Percentiles rank a stretch among this genome's conserved stretches.
phyloP scores from a whole-genome alignment of 2,797 vertebrate genomes.

The Pogoniulus pusillus region DNA sequence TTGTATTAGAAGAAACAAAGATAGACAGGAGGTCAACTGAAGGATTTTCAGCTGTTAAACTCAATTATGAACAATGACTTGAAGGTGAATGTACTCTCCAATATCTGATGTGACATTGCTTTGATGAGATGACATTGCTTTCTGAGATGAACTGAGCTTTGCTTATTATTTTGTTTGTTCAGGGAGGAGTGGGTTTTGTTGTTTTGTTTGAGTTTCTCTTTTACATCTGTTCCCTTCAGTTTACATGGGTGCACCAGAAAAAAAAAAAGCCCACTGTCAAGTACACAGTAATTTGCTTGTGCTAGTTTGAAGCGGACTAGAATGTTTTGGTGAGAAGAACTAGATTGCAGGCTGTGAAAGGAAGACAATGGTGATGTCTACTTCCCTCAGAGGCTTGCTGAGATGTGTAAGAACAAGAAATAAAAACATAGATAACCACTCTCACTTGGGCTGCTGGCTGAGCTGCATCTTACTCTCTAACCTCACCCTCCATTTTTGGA shows the following conservation, averaged over 20 bases:
- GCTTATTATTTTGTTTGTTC: conserved; percentile 7
- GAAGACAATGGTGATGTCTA: too few relatives aligned
- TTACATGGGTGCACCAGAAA: conserved; percentile 15
- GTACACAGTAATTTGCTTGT: conserved; percentile 14
- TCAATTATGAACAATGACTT: conserved; percentile 66
- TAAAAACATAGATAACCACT: too few relatives aligned
- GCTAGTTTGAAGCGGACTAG: too few relatives aligned
- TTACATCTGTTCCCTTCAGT: not conserved
- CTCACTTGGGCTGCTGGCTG: too few relatives aligned
- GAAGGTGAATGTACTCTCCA: conserved; percentile 28
- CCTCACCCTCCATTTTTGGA: too few relatives aligned
- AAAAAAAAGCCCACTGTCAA: not conserved
- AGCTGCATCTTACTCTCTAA: too few relatives aligned
- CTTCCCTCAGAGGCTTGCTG: too few relatives aligned
- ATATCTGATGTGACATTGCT: conserved; percentile 38
- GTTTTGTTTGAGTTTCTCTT: not conserved
- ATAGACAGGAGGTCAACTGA: conserved; percentile 72
- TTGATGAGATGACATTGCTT: not conserved
- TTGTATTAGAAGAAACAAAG: conserved; percentile 60
- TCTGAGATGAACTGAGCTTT: conserved; percentile 17
- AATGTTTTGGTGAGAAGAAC: too few relatives aligned
- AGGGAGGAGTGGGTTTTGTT: not conserved
- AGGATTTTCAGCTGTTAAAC: conserved; percentile 76
- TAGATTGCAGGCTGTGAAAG: too few relatives aligned
- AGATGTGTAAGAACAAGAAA: too few relatives aligned